Evolutionary conservation across 2,113 vertebrate species (phyloP).

Genomic region (Erinaceus europaeus): DNA sequence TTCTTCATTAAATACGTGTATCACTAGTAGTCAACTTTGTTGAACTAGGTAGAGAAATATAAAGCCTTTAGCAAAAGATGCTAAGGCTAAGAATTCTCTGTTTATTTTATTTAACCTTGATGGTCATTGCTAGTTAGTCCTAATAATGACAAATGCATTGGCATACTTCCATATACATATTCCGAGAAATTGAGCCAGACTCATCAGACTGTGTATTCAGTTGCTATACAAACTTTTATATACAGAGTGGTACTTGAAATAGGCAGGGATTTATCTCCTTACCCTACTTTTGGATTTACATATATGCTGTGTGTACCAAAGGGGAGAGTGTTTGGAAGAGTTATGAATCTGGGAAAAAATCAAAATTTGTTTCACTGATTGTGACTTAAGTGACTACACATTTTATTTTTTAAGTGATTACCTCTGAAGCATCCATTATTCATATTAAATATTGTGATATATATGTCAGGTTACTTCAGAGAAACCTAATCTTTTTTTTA

Average conservation of each 20-base stretch:
- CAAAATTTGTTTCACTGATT: no score
- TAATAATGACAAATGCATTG: conserved; percentile 37
- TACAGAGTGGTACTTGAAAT: background rate
- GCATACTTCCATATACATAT: background rate
- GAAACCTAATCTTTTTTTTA: no score
- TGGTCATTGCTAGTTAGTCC: background rate
- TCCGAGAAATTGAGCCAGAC: background rate
- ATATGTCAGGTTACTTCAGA: no score
- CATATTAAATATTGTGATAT: no score
- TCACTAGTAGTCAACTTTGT: background rate
- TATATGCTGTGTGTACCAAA: background rate
- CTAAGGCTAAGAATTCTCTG: conserved; percentile 4
- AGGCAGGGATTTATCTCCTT: background rate
- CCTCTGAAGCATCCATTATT: no score
- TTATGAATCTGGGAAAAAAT: no score
- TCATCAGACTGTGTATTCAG: conserved; percentile 12
- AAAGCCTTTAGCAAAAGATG: conserved; percentile 22
- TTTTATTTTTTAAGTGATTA: no score
- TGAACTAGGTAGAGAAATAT: conserved; percentile 9
- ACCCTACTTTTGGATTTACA: background rate
- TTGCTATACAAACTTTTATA: conserved; percentile 28
- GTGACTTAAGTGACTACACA: no score
- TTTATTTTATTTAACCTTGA: conserved; percentile 44
- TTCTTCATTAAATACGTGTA: background rate
- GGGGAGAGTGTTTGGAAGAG: background rate